Base-by-base conservation (phyloP, 2,797 vertebrate species). In the Paramormyrops hopkinsi region DNA sequence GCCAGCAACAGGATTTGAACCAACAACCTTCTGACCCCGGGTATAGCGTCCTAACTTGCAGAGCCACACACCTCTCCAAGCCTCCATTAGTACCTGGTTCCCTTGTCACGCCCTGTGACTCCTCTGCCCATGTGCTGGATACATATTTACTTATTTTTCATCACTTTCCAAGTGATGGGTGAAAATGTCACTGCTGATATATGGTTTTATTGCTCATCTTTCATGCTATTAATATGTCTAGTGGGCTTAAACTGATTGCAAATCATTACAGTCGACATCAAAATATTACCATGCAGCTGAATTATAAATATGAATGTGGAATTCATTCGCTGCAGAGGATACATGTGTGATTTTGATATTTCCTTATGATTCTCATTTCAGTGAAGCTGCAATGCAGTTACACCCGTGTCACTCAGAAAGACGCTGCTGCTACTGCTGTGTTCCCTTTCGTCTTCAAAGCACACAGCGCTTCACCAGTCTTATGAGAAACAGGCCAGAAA, bases 181-280 rank as follows among this genome's bases (percentile, higher is more conserved):
- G 17, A 88, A 73, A 76, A 88, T 2, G 48, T 79, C 29, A 88
- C 46, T 73, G 22, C 46, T 51, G 62, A 88, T 51, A 76, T 29
- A 44, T 73, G 19, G 14, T 79, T 88, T 82, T 88, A 14, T 69
- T 69, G 19, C 50, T 50, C 48, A 14, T 37, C 33, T 41, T 88
- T 22, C 73, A 82, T 85, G 83, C 33, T 54, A 82, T 88, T 88
- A 82, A 56, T 88, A 76, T 88, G 50, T 73, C 73, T 11, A 79
- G 88, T 33, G 8, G 19, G 25, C 25, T 51, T 88, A 88, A 88
- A 88, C 6, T 11, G 51, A 88, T 88, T 82, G 53, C 50, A 33
- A 56, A 82, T 22, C 29, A 82, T 82, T 56, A 79, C 50, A 4
- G 48, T 79, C 25, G 33, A 54, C 33, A 50, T n/a, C 19, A 4